Evolutionary conservation across 2,888 invertebrate genomes (phyloP), one percentile per base, ranked within the genome.

Genomic region (Oscheius myriophilus): DNA sequence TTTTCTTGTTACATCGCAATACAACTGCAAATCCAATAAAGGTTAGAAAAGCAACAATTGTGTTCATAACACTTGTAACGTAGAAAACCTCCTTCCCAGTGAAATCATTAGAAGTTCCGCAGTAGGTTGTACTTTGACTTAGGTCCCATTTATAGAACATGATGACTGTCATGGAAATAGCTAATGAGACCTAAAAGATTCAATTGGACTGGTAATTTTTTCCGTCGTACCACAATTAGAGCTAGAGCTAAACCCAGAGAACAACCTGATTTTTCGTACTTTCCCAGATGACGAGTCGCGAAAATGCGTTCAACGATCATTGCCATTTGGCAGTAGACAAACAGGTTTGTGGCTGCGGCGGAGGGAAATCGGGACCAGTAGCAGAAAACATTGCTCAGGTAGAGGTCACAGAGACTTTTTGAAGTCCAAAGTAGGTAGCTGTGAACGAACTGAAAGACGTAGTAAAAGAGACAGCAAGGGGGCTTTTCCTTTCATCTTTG

Each of bases 291-390:
- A 6, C 21, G 14, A 9, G 61, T 61, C 3, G 61, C 61, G 3
- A 49, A 14, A 46, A 61, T 46, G 26, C 61, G 7, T 49, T 61
- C 61, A 9, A 61, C n/a, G 11, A 61, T 61, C 49, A 61, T 61
- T 11, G 61, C 61, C 61, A 61, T 61, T 33, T 61, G 61, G n/a
- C 49, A 49, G n/a, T 61, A 61, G 26, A 61, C 33, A 33, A 61
- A 61, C 16, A 61, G 49, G 49, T 61, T 61, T 26, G 61, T 61
- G 12, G 61, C 61, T 1, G 46, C 46, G 26, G 61, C 61, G 6
- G 61, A 61, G 21, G 61, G 61, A n/a, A 61, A 46, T 11, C 61
- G 61, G 18, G 49, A 21, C 21, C 23, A 46, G 26, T 61, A 61
- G 21, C 61, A 61, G 33, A 61, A 61, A 2, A n/a, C 9, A n/a